A percentile compares a stretch with the other conserved stretches of the same genome.
Evolutionary conservation across 2,113 vertebrate genomes (phyloP).

Genomic region (Rhodinocichla rosea): DNA sequence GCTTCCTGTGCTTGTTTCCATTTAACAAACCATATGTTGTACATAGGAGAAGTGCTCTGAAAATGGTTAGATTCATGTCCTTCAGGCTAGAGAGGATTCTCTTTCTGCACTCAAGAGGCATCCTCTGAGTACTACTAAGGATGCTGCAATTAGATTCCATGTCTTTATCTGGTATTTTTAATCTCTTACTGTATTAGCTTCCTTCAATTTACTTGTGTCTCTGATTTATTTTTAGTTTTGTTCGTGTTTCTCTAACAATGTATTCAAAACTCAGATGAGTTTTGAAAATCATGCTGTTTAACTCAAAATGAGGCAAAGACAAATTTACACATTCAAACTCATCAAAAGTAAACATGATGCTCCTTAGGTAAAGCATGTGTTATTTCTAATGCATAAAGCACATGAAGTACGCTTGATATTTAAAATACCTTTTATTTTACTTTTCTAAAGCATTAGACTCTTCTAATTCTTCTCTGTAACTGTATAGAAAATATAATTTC

Average conservation of each 20-base stretch:
- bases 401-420: background rate
- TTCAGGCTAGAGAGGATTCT: background rate
- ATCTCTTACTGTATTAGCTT: background rate
- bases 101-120: background rate
- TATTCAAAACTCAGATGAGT: background rate
- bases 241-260: background rate
- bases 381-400: background rate
- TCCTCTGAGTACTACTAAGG: background rate
- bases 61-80: background rate
- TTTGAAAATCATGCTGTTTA: background rate
- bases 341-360: background rate
- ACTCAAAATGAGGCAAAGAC: background rate
- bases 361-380: background rate
- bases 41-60: background rate
- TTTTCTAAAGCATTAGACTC: background rate
- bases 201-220: background rate
- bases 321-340: background rate
- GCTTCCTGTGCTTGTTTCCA: background rate
- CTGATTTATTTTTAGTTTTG: background rate
- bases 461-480: background rate
- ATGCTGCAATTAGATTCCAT: background rate
- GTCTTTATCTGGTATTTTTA: background rate
- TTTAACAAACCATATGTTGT: background rate
- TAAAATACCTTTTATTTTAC: background rate
- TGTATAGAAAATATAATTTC: background rate